Evolutionary conservation across 2,888 invertebrate species (phyloP).

Genomic region (Orchesellides sinensis): DNA sequence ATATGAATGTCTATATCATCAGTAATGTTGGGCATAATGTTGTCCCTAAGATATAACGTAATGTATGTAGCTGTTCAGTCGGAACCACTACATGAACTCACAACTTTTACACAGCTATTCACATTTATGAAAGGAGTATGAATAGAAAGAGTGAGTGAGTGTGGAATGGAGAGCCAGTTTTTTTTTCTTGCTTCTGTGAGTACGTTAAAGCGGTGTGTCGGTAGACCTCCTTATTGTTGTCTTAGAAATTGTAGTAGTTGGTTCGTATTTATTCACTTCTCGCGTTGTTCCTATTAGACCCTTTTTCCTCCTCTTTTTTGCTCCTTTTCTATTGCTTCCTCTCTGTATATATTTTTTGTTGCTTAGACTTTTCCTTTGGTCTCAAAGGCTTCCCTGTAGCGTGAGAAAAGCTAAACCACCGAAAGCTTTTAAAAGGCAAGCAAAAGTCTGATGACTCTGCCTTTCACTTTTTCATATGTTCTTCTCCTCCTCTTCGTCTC

Average conservation of each 20-base stretch:
- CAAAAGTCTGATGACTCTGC: slow-evolving; percentile 46
- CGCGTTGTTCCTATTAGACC: slow-evolving; percentile 45
- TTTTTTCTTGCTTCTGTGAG: neutral
- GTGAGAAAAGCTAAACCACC: slow-evolving; percentile 57
- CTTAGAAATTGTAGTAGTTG: slow-evolving; percentile 26
- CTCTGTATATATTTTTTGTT: slow-evolving; percentile 37
- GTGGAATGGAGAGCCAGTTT: slow-evolving; percentile 39
- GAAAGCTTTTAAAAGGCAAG: slow-evolving; percentile 62
- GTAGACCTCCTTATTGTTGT: slow-evolving; percentile 34
- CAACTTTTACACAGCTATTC: slow-evolving; percentile 37
- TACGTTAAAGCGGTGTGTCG: neutral
- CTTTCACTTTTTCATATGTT: slow-evolving; percentile 54
- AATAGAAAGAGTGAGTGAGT: neutral
- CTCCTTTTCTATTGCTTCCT: neutral
- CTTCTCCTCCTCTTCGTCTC: neutral
- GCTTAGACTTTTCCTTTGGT: slow-evolving; percentile 55
- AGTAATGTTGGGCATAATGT: too few relatives aligned
- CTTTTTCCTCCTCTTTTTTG: slow-evolving; percentile 11
- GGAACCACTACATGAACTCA: slow-evolving; percentile 48
- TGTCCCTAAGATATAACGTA: neutral
- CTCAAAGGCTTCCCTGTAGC: slow-evolving; percentile 57
- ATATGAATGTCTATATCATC: too few relatives aligned
- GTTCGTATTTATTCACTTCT: slow-evolving; percentile 48
- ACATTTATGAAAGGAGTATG: slow-evolving; percentile 42
- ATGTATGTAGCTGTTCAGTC: slow-evolving; percentile 28